phyloP scores from a whole-genome alignment of 92 coral and sea anemone genomes.

The Actinostola sp. region DNA sequence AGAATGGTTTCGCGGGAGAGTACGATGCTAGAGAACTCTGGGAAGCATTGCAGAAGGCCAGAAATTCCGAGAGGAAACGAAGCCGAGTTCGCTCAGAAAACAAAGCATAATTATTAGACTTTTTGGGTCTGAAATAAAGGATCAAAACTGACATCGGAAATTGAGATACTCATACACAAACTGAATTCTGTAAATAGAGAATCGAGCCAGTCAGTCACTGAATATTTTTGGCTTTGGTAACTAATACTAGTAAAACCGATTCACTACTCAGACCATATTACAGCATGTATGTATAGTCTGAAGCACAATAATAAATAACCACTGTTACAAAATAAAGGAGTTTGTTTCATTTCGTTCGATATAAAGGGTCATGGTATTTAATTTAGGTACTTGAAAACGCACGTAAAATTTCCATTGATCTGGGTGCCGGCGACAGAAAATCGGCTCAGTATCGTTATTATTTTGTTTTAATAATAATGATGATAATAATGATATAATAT shows the following conservation, averaged over 20 bases:
- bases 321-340: not conserved
- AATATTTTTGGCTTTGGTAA: no score
- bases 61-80: slow-evolving; percentile 27
- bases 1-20: slow-evolving; percentile 11
- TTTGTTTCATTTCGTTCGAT: no score
- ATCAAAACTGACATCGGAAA: not conserved
- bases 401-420: no score
- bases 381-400: no score
- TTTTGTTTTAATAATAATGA: no score
- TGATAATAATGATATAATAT: no score
- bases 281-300: not conserved
- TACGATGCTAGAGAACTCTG: slow-evolving; percentile 31
- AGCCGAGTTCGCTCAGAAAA: not conserved
- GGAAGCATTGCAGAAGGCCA: slow-evolving; percentile 28
- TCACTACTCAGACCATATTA: not conserved
- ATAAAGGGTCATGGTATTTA: no score
- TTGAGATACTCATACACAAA: slow-evolving; percentile 1
- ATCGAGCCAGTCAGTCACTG: slow-evolving; percentile 7
- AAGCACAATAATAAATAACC: not conserved
- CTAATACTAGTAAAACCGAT: not conserved
- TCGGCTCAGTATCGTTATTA: no score
- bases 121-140: not conserved
- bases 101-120: slow-evolving; percentile 1
- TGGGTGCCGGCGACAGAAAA: no score
- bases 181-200: slow-evolving; percentile 9